Evolutionary conservation across 2,797 vertebrate species (phyloP).

Genomic region (Australoheros facetus): DNA sequence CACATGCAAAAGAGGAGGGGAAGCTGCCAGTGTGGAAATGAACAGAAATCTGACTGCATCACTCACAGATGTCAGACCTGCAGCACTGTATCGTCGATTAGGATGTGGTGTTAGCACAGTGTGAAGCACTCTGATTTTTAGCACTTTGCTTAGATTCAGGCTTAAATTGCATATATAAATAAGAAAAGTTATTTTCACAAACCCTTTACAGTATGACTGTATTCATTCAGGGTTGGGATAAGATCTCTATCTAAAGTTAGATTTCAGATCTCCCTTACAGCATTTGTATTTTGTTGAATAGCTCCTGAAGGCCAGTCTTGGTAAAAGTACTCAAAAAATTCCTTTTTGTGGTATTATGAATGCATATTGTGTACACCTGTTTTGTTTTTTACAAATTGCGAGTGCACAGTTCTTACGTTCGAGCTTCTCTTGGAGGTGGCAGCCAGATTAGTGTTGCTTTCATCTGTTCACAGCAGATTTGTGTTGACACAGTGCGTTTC

Average conservation of each 20-base stretch:
- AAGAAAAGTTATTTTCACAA: neutral
- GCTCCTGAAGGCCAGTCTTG: neutral
- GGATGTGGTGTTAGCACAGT: neutral
- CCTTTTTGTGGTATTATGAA: neutral
- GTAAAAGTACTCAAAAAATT: neutral
- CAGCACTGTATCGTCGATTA: neutral
- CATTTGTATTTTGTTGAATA: neutral
- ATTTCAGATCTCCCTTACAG: neutral
- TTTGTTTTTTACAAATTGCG: neutral
- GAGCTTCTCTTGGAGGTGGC: slow-evolving; percentile 13
- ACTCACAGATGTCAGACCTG: slow-evolving; percentile 15
- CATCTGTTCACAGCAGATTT: slow-evolving; percentile 17
- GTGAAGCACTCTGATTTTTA: neutral
- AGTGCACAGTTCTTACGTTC: neutral
- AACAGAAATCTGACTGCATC: slow-evolving; percentile 17
- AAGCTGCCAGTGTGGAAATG: neutral
- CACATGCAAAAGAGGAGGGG: slow-evolving; percentile 19
- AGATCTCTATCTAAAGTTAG: neutral
- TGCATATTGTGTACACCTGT: neutral
- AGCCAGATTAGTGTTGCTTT: slow-evolving; percentile 18
- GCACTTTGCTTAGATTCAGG: neutral
- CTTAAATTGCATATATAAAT: neutral
- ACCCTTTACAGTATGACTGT: neutral
- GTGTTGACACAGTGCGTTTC: slow-evolving; percentile 39
- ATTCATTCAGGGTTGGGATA: neutral